These are phyloP conservation scores for Sinohyriopsis cumingii DNA, from an alignment of 2,888 invertebrate genomes.

Conservation along the genomic window DNA sequence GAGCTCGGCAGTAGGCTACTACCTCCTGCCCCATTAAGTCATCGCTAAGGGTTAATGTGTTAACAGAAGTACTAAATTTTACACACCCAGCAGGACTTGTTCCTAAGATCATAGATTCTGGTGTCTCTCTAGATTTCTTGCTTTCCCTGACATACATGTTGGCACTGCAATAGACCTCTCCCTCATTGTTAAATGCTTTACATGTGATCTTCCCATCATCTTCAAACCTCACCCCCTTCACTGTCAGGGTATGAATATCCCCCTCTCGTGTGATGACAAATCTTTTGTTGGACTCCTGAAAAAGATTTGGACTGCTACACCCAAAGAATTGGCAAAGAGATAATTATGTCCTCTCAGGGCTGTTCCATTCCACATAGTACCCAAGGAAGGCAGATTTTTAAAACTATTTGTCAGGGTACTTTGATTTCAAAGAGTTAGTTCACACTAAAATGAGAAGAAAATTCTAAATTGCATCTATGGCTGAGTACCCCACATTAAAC, in stretches of 20 bases:
- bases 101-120: conserved; percentile 14
- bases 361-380: too few species aligned
- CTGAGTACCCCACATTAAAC: too few species aligned
- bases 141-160: conserved; percentile 50
- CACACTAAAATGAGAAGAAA: too few species aligned
- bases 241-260: conserved; percentile 79
- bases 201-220: conserved; percentile 62
- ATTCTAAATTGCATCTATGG: too few species aligned
- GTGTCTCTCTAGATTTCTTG: conserved; percentile 25
- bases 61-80: too few species aligned
- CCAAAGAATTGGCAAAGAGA: neutral
- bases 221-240: conserved; percentile 77
- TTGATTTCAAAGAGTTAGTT: too few species aligned
- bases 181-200: conserved; percentile 60
- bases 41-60: too few species aligned
- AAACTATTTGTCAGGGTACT: too few species aligned
- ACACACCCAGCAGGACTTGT: too few species aligned
- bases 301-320: neutral
- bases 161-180: conserved; percentile 57
- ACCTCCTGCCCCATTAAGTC: too few species aligned
- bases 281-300: conserved; percentile 51
- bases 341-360: neutral
- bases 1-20: too few species aligned
- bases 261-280: conserved; percentile 52
- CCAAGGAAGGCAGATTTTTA: too few species aligned